Evolutionary conservation across 2,888 invertebrate genomes (phyloP), one percentile per base, ranked within the genome.

Genomic region (Cephus nigrinus): DNA sequence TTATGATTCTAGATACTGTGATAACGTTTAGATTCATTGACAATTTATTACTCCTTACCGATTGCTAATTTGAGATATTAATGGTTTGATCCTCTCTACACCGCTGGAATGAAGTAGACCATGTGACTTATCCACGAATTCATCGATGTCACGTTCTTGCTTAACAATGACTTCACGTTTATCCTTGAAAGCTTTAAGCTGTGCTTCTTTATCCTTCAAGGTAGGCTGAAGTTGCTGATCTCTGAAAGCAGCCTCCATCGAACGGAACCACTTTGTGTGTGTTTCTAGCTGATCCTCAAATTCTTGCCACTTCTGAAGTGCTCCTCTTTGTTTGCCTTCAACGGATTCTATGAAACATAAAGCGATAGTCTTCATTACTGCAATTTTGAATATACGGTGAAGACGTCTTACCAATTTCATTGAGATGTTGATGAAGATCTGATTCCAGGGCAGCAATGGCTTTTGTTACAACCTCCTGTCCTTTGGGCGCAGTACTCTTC

Each of bases 121-220:
- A 89, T 98, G 97, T n/a, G 97, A 96, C 86, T 95, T 95, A 90
- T 98, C 98, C 33, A 97, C 95, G 88, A 98, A 98, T 15, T 94
- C 94, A 90, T 98, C 98, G 71, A 98, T 95, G 88, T 96, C 95
- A 85, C 95, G 95, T 91, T 98, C 98, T 86, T 97, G 96, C 15
- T 94, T 94, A 75, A 95, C 92, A 75, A 98, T 95, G 75, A 94
- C 93, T 81, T 97, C 96, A 32, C 97, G 94, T 85, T 96, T 94
- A 75, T 95, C 94, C 85, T 95, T 95, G 84, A 96, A 96, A 76
- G 93, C 93, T 81, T 95, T 93, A 15, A 97, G 92, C 85, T 96
- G 96, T 35, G 93, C 93, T 86, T 95, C 94, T 91, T 98, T 99
- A 85, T 98, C 97, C 75, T 95, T 93, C 32, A 97, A 91, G 0